phyloP scores from a whole-genome alignment of 1,140 invertebrate species.

The Bombus balteatus region DNA sequence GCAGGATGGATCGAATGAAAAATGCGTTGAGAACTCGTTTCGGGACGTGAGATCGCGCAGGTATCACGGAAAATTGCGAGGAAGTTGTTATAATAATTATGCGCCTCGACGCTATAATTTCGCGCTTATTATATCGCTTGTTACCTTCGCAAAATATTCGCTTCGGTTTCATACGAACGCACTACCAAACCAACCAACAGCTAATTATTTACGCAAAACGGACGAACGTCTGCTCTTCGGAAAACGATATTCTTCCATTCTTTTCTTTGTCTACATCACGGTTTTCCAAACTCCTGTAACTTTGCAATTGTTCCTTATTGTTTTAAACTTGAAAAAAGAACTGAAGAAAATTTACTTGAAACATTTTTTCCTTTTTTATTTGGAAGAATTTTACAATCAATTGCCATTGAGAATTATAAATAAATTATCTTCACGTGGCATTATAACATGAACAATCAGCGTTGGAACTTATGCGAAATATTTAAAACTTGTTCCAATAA shows the following conservation, averaged over 20 bases:
- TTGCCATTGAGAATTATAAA: too few species aligned
- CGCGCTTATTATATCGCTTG: slow-evolving; percentile 7
- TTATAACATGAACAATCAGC: too few species aligned
- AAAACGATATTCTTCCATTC: background rate
- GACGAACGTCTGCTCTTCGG: background rate
- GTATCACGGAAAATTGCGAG: slow-evolving; percentile 30
- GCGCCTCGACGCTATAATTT: slow-evolving; percentile 41
- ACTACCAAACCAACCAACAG: background rate
- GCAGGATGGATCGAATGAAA: slow-evolving; percentile 16
- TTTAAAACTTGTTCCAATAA: background rate
- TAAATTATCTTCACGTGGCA: too few species aligned
- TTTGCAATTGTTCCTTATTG: too few species aligned
- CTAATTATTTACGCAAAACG: background rate
- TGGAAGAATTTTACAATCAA: too few species aligned
- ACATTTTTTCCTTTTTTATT: too few species aligned
- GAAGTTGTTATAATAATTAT: slow-evolving; percentile 37
- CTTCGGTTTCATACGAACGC: slow-evolving; percentile 6
- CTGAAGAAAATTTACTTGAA: too few species aligned
- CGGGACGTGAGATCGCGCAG: slow-evolving; percentile 7
- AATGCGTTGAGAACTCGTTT: slow-evolving; percentile 24
- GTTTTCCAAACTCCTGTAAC: too few species aligned
- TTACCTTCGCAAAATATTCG: background rate
- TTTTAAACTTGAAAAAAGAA: too few species aligned
- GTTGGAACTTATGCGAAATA: too few species aligned
- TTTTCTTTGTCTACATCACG: too few species aligned